Evolutionary conservation across 2,113 vertebrate genomes (phyloP).

Genomic region (Illadopsis cleaveri): DNA sequence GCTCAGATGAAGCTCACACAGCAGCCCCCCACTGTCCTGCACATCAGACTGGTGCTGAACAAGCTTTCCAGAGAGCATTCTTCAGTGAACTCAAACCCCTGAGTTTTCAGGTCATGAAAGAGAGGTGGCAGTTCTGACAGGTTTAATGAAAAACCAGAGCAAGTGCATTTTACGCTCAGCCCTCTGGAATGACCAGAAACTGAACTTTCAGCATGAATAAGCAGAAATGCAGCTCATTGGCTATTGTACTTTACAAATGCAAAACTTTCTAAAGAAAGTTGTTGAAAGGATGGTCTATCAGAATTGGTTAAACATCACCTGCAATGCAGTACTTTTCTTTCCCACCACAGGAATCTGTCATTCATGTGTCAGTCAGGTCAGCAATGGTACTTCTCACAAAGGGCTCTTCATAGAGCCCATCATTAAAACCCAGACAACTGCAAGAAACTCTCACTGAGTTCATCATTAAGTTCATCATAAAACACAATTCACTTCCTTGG

Average conservation of each 20-base stretch:
- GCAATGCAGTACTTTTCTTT: neutral
- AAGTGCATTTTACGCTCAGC: neutral
- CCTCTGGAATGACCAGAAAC: neutral
- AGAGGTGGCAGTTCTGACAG: neutral
- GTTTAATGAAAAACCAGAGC: neutral
- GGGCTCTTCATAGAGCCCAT: neutral
- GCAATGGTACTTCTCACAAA: neutral
- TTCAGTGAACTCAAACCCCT: neutral
- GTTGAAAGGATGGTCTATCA: neutral
- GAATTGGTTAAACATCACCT: neutral
- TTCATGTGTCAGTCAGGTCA: neutral
- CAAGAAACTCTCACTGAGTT: neutral
- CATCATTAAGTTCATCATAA: neutral
- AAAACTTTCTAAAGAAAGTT: neutral
- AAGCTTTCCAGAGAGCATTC: neutral
- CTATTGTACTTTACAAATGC: neutral
- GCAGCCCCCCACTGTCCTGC: neutral
- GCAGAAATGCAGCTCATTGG: neutral
- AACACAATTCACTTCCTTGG: neutral
- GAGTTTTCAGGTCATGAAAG: neutral
- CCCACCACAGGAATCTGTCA: neutral
- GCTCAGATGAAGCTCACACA: neutral
- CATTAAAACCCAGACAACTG: neutral
- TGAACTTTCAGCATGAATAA: slow-evolving; percentile 36
- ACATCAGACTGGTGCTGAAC: neutral